Evolutionary conservation across 2,113 vertebrate species (phyloP).

Genomic region (Motacilla tschutschensis): DNA sequence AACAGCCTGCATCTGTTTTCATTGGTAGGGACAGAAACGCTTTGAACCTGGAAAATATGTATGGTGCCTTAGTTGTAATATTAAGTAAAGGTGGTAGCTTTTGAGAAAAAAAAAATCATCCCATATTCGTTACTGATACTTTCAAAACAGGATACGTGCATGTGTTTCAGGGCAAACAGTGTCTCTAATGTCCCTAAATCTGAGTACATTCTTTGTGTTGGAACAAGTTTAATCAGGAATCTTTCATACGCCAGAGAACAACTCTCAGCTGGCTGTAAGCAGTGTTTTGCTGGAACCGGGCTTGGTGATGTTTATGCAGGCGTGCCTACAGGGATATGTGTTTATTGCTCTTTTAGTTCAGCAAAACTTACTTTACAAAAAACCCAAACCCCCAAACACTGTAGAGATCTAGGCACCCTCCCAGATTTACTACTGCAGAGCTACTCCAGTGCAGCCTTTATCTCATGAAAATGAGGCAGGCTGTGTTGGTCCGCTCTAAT

Average conservation of each 20-base stretch:
- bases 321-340: neutral
- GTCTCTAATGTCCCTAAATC: neutral
- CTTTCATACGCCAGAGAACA: neutral
- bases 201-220: neutral
- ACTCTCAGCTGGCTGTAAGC: neutral
- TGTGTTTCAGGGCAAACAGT: neutral
- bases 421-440: neutral
- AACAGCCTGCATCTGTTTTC: conserved; percentile 31
- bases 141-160: neutral
- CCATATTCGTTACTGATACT: neutral
- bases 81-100: neutral
- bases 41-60: neutral
- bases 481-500: neutral
- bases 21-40: neutral
- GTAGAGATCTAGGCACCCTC: neutral
- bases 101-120: neutral
- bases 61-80: neutral
- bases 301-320: neutral
- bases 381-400: neutral
- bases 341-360: neutral
- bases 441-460: neutral
- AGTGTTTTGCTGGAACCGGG: neutral
- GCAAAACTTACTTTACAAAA: neutral
- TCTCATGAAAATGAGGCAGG: conserved; percentile 33
- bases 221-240: conserved; percentile 10